Evolutionary conservation across 2,113 vertebrate genomes (phyloP), one percentile per base, ranked within the genome.

Genomic region (Hippocampus comes): DNA sequence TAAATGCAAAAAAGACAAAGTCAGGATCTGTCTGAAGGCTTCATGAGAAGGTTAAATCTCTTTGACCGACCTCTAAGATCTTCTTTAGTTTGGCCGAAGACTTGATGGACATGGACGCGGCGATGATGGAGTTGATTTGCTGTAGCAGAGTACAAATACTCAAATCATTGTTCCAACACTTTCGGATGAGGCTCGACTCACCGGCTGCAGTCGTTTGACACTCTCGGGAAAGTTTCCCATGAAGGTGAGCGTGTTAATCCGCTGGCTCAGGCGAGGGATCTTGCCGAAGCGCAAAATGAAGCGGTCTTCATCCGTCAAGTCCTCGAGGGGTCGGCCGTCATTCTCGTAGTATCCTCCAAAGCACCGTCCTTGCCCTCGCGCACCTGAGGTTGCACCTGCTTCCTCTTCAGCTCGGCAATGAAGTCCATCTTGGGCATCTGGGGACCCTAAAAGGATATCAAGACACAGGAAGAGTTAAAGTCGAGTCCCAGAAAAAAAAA

Each of bases 381-480:
- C 42, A 99, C 95, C 61, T 95, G 94, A 0, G 96, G 94, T 83
- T 98, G 99, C 87, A 94, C 93, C 93, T 98, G 95, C 91, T 95
- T 94, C 87, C 91, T 97, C 91, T 98, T 99, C 84, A 99, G 91
- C 90, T 99, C 97, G 0, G 97, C 94, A 15, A 99, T 96, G 86
- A 99, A 92, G 82, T 99, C 96, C 95, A 99, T 95, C 83, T 89
- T 94, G 12, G 89, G 91, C 85, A 85, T 93, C 87, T 90, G 92
- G n/a, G 92, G 91, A 46, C 91, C 86, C 91, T 93, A n/a, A 18
- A 10, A 73, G 15, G 25, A 2, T 2, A 11, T 25, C 15, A 71
- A 49, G 23, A 59, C 12, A 51, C 30, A 34, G 34, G 18, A 34
- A 63, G 10, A 27, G 15, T 12, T 27, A 25, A 38, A 38, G 1